phyloP scores from a whole-genome alignment of 2,888 invertebrate genomes.

The Napeogenes sylphis region DNA sequence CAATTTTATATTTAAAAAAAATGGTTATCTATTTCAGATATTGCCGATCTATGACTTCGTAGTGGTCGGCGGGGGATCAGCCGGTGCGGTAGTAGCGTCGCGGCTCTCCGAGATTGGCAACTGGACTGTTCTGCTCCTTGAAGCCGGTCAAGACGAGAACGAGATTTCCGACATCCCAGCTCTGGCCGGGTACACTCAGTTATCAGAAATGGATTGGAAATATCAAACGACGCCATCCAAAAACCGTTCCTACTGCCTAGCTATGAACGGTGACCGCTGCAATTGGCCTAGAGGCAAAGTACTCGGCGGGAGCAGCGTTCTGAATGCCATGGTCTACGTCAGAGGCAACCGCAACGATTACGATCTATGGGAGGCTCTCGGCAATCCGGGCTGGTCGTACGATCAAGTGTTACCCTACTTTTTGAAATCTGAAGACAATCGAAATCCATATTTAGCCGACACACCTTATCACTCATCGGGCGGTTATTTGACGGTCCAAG shows the following conservation, averaged over 20 bases:
- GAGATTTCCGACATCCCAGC: slow-evolving; percentile 93
- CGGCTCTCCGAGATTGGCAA: slow-evolving; percentile 87
- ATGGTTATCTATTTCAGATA: slow-evolving; percentile 72
- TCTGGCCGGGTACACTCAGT: slow-evolving; percentile 88
- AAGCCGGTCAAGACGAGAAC: slow-evolving; percentile 92
- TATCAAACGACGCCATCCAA: slow-evolving; percentile 90
- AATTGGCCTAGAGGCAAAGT: slow-evolving; percentile 96
- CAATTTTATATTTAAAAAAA: no score
- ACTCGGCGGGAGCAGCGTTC: slow-evolving; percentile 90
- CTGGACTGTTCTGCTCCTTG: slow-evolving; percentile 89
- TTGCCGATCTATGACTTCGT: slow-evolving; percentile 90
- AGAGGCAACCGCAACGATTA: slow-evolving; percentile 92
- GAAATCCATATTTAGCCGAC: slow-evolving; percentile 87
- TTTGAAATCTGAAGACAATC: slow-evolving; percentile 91
- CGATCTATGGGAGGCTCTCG: slow-evolving; percentile 89
- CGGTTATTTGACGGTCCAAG: slow-evolving; percentile 90
- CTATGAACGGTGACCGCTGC: slow-evolving; percentile 91
- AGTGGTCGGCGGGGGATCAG: slow-evolving; percentile 91
- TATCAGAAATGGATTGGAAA: slow-evolving; percentile 94
- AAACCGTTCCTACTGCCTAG: slow-evolving; percentile 88
- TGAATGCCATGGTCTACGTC: slow-evolving; percentile 95
- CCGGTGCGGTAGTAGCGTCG: slow-evolving; percentile 92
- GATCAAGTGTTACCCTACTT: slow-evolving; percentile 89
- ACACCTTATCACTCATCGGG: slow-evolving; percentile 87
- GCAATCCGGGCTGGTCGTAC: slow-evolving; percentile 93